Conservation (phyloP, 2,888 invertebrate genomes). For the Digitonthophagus gazella region DNA sequence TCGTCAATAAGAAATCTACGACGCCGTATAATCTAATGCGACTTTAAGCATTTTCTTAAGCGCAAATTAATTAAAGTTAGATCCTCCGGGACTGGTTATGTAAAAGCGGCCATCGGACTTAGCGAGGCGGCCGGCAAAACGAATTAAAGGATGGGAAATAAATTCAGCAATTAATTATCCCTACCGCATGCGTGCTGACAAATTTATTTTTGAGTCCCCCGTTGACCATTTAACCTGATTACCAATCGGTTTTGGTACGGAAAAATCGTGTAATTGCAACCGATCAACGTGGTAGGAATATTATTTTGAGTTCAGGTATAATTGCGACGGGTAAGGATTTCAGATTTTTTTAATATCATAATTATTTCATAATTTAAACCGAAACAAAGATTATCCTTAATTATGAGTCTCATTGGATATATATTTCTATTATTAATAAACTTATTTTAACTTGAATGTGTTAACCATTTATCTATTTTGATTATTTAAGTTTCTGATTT, state of each 20-base stretch:
- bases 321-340: too few relatives aligned
- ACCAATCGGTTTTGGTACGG: background rate
- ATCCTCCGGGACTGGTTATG: background rate
- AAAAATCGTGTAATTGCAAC: background rate
- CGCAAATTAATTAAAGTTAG: background rate
- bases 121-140: background rate
- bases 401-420: too few relatives aligned
- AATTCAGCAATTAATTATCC: conserved; percentile 17
- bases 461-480: too few relatives aligned
- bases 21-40: background rate
- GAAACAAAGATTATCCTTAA: too few relatives aligned
- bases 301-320: background rate
- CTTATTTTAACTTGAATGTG: too few relatives aligned
- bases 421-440: too few relatives aligned
- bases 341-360: background rate
- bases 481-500: too few relatives aligned
- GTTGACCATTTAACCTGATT: conserved; percentile 12
- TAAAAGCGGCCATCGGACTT: background rate
- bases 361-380: too few relatives aligned
- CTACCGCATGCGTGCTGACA: conserved; percentile 1
- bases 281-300: background rate
- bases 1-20: background rate
- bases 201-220: conserved; percentile 14
- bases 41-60: background rate
- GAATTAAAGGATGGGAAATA: conserved; percentile 3